Base-by-base conservation (phyloP, 2,113 vertebrate genomes). In the Amblyopsis rosae region DNA sequence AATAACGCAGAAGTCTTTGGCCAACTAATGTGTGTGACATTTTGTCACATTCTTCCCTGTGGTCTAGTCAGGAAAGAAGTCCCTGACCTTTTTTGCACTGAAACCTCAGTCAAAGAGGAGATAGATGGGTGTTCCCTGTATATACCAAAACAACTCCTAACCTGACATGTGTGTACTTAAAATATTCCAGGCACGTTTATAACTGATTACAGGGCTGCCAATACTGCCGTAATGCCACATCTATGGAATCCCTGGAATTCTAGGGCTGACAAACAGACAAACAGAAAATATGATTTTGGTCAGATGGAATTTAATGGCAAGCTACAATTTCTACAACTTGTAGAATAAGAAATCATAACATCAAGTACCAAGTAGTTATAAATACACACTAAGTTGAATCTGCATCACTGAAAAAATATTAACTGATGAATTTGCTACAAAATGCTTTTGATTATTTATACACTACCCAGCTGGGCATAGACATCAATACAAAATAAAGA, bases 401-500 rank as follows among this genome's bases (percentile, higher is more conserved):
- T 51, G 33, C 69, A 55, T 9, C 72, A 75, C 62, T 35, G 0
- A 54, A 76, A 62, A 67, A 75, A 75, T 73, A 62, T 67, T 48
- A 59, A 51, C 10, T 60, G 11, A 45, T 59, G 9, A 7, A 65
- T 73, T 70, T 86, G 84, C 83, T 90, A 82, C 80, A 87, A 86
- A 84, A 84, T 77, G 32, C 72, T 67, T 82, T 81, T 3, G 60
- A 81, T 82, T 86, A 75, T 82, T 85, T 83, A 86, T 78, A 86
- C 63, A 41, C 60, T 72, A 66, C 75, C 67, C 0, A 19, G 49
- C 51, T 41, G 79, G 74, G 72, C 77, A 82, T 85, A 81, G 79
- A 89, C 81, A 73, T 69, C 70, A 62, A 76, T 72, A 63, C 78
- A 85, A 82, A 82, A 83, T 86, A 87, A 90, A 90, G 87, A 90